These are phyloP conservation scores for Macropus fuliginosus DNA, from an alignment of 2,797 vertebrate species.

Conservation along the genomic window DNA sequence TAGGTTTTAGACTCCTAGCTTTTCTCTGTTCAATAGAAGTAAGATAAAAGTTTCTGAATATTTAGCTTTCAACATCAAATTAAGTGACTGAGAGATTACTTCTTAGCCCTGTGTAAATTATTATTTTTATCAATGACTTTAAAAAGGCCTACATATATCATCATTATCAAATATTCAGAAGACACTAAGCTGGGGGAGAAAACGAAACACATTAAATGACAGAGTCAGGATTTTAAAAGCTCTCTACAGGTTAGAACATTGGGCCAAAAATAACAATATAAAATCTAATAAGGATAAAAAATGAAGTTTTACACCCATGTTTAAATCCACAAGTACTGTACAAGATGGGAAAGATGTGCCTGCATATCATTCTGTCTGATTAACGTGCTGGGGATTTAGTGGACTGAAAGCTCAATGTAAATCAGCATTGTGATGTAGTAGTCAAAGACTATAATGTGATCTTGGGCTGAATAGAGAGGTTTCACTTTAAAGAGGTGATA, in stretches of 20 bases:
- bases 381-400: background rate
- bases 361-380: background rate
- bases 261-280: background rate
- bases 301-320: background rate
- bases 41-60: background rate
- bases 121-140: background rate
- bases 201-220: background rate
- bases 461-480: too few species aligned
- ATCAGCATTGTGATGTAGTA: too few species aligned
- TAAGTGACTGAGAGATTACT: background rate
- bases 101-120: background rate
- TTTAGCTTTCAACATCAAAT: background rate
- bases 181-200: too few species aligned
- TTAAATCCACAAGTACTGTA: background rate
- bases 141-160: too few species aligned
- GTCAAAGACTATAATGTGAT: too few species aligned
- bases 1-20: too few species aligned
- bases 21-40: background rate
- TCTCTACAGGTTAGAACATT: background rate
- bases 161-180: too few species aligned
- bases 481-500: too few species aligned
- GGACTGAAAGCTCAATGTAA: too few species aligned
- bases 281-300: background rate
- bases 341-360: background rate
- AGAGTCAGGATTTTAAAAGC: background rate